A percentile compares a stretch with the other conserved stretches of the same genome.
Conservation (phyloP, 2,888 invertebrate genomes). For the Sarcophaga variegata region DNA sequence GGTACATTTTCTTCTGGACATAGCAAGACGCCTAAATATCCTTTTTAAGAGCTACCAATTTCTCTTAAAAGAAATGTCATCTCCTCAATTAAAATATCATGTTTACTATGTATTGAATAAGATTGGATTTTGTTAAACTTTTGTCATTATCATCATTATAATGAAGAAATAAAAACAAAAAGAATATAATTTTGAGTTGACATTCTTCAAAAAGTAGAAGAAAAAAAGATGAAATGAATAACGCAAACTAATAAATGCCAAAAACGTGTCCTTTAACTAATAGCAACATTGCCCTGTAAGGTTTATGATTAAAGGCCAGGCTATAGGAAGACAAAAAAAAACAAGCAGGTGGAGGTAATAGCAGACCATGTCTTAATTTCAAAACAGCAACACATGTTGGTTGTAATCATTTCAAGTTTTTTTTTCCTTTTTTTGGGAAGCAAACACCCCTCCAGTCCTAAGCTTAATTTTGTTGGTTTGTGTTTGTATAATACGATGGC, state of each 20-base stretch:
- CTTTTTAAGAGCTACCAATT: too few relatives aligned
- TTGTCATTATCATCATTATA: background rate
- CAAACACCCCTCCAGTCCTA: constrained; percentile 11
- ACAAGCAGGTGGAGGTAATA: background rate
- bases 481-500: too few relatives aligned
- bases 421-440: background rate
- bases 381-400: constrained; percentile 62
- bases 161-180: constrained; percentile 34
- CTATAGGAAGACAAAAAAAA: background rate
- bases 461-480: constrained; percentile 42
- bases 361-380: constrained; percentile 55
- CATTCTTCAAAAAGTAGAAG: background rate
- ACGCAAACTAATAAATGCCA: constrained; percentile 60
- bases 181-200: constrained; percentile 18
- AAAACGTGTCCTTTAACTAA: constrained; percentile 59
- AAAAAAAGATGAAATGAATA: constrained; percentile 37
- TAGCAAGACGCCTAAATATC: too few relatives aligned
- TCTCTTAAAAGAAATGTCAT: background rate
- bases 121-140: background rate
- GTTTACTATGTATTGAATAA: background rate
- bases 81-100: constrained; percentile 31
- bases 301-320: background rate
- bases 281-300: constrained; percentile 53
- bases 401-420: constrained; percentile 34
- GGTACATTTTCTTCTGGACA: too few relatives aligned